phyloP scores from a whole-genome alignment of 2,888 invertebrate species.

The Caenorhabditis angaria region DNA sequence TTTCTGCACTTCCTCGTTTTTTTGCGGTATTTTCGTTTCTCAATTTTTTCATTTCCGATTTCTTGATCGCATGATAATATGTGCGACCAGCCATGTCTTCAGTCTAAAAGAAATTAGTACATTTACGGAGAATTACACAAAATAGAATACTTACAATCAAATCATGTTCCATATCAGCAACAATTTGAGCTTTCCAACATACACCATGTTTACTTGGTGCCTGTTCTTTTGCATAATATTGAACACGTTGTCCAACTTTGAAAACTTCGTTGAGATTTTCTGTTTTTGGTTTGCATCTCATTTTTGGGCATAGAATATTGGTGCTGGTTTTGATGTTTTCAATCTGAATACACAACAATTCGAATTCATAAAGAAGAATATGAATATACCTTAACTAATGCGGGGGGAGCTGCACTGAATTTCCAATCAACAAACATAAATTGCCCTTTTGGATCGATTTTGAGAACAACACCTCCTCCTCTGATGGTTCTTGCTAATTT shows the following conservation, averaged over 20 bases:
- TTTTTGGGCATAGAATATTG: constrained; percentile 21
- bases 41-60: not conserved
- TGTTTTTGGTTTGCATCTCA: constrained; percentile 15
- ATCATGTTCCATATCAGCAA: constrained; percentile 42
- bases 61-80: not conserved
- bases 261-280: constrained; percentile 24
- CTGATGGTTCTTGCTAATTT: constrained; percentile 29
- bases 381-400: constrained; percentile 13
- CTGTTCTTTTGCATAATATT: constrained; percentile 43
- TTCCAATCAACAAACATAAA: constrained; percentile 34
- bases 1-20: not conserved
- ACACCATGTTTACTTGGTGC: constrained; percentile 43
- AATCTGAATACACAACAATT: constrained; percentile 10
- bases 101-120: not conserved
- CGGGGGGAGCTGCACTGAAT: constrained; percentile 17
- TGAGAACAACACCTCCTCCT: constrained; percentile 40
- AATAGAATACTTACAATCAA: constrained; percentile 16
- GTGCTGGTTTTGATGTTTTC: constrained; percentile 9
- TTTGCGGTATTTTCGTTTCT: not conserved
- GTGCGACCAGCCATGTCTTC: not conserved
- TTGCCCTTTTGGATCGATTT: constrained; percentile 20
- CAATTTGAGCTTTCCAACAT: constrained; percentile 39
- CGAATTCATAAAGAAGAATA: too few relatives aligned
- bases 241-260: constrained; percentile 29
- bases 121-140: not conserved